Evolutionary conservation across 1,140 invertebrate genomes (phyloP).

Genomic region (Heliothis virescens): DNA sequence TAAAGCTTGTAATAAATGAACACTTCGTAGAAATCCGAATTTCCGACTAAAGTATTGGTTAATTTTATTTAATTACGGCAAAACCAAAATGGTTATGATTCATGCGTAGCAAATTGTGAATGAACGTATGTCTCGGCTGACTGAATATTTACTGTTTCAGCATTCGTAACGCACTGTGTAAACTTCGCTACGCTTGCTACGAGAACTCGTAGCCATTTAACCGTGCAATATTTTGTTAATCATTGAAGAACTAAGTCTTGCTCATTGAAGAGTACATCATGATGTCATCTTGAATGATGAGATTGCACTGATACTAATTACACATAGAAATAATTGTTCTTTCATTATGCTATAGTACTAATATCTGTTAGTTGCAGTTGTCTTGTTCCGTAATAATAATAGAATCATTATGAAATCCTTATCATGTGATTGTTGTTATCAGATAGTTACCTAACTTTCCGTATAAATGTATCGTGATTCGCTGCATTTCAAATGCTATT

Average conservation of each 20-base stretch:
- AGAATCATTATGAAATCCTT: constrained; percentile 20
- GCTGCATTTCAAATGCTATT: constrained; percentile 50
- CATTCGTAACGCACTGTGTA: not conserved
- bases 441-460: constrained; percentile 36
- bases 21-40: not conserved
- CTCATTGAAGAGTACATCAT: not conserved
- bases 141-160: not conserved
- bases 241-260: not conserved
- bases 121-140: not conserved
- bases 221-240: not conserved
- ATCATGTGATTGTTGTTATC: constrained; percentile 29
- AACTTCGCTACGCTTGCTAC: constrained; percentile 15
- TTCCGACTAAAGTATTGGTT: not conserved
- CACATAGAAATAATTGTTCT: not conserved
- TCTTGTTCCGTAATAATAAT: constrained; percentile 17
- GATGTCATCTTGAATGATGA: not conserved
- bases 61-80: not conserved
- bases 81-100: not conserved
- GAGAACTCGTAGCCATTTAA: constrained; percentile 12
- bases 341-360: not conserved
- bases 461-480: constrained; percentile 46
- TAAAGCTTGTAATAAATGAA: no score
- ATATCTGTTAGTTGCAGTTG: constrained; percentile 2
- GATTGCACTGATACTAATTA: not conserved
- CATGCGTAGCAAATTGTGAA: not conserved